Base-by-base conservation (phyloP, 2,888 invertebrate species). In the Chironomus tentans region DNA sequence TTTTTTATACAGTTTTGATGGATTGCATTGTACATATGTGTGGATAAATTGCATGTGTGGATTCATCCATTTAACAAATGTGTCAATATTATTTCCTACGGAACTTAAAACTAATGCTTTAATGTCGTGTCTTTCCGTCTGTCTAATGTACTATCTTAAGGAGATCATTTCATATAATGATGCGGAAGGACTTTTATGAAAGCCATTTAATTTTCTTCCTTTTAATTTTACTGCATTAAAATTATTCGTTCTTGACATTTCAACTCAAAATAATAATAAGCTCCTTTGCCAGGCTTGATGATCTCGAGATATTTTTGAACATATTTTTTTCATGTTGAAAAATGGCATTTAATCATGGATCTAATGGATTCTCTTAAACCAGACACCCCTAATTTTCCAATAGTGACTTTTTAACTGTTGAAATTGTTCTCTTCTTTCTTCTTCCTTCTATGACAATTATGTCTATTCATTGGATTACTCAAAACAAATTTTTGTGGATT, bases 311-410 rank as follows among this genome's bases (percentile, higher is more conserved):
- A 18, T 12, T 22, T 62, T 21, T 65, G 62, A 65, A 18, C 12
- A 65, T 65, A 21, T 21, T 24, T 65, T 38, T 15, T 56, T 47
- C 68, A 38, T 10, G 50, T 10, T 24, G 65, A 68, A 74, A 71
- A 68, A 48, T 65, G 74, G 74, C 74, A 74, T 74, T 74, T 74
- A 74, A 74, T 74, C 74, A 74, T 74, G 68, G 38, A 62, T 74
- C 74, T 28, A 74, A 74, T 28, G 74, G 48, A 74, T 18, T 74
- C 68, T 38, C 15, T 61, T 56, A 61, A 18, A 72, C 72, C 74
- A 74, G 74, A 74, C 74, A 74, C 68, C 74, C 65, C 46, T 74
- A 74, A 74, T 74, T 74, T 74, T 38, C 38, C 38, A 38, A 38
- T 38, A 38, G 38, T 38, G 38, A 38, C 38, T 38, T 38, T 38